Evolutionary conservation across 2,113 vertebrate genomes (phyloP), one percentile per base, ranked within the genome.

Genomic region (Tragulus kanchil): DNA sequence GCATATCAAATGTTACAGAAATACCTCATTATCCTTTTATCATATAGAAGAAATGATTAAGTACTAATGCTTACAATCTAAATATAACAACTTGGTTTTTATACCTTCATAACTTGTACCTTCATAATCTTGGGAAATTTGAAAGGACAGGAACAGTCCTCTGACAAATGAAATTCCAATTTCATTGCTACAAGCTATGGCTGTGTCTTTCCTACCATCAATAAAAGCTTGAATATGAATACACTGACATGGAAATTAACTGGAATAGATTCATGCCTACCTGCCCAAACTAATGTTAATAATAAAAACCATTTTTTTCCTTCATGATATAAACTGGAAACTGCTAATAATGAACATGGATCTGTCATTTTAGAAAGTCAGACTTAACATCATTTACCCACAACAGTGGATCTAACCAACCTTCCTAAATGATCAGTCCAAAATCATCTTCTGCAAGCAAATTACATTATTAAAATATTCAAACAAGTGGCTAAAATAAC

Each of bases 221-320:
- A 58, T 45, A 85, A 91, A 88, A 85, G 9, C 28, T 71, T 79
- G 45, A 85, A n/a, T 94, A 48, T 42, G 89, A 88, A 77, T 90
- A 71, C 7, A 56, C 59, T 67, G 58, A 83, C 65, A 88, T 19
- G 75, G 15, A 62, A 81, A 50, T 86, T 82, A 86, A 42, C 36
- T 67, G n/a, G 52, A 83, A 91, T 58, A 31, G 3, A 88, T 78
- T 87, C 19, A 54, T 61, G 16, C 64, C 13, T 95, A 92, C 45
- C 8, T 89, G 56, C 58, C 48, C 92, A 88, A 95, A 23, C 13
- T 75, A 65, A 87, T 8, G 86, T 13, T 82, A 54, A 90, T 13
- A 86, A 62, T 64, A 95, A 93, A 48, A 88, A 85, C 31, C 11
- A 89, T 95, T 81, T 42, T 94, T 79, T 42, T 71, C n/a, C 36